Evolutionary conservation across 2,888 invertebrate genomes (phyloP), one percentile per base, ranked within the genome.

Genomic region (Petrolisthes cinctipes): DNA sequence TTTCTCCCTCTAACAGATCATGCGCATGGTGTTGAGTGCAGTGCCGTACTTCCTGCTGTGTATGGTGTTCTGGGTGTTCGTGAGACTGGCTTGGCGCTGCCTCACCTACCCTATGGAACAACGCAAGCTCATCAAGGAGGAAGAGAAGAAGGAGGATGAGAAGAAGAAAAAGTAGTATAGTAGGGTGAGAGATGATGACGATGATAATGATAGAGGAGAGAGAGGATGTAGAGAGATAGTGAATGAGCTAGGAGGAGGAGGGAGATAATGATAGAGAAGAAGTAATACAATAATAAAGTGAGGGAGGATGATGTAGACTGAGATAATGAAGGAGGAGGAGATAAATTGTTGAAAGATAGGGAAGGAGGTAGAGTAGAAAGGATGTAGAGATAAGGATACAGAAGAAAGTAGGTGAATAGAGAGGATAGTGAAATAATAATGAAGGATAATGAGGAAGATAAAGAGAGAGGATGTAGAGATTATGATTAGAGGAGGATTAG

Each of bases 41-140:
- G 88, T 90, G 83, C 90, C 90, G 4, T 90, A 90, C 56, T 85
- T 90, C 81, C 86, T 90, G n/a, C 82, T 90, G 54, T 90, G 90
- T 54, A 82, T 88, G 80, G 88, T 88, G 73, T 90, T 90, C 80
- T 90, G 90, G 90, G 83, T 90, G 53, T 90, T 90, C 86, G 54
- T 90, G 5, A 80, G 88, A 1, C 84, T 90, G 73, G 90, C 90
- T 0, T 90, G 86, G 86, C 82, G 90, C n/a, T 90, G 90, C 56
- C 37, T 90, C 78, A 90, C 86, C 56, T 90, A 85, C 66, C 90
- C 90, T 14, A 56, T 90, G 86, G 90, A 90, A 73, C 83, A 88
- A 56, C 71, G 90, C 37, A 88, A 71, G 20, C 73, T 86, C 20
- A 75, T 88, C 9, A 66, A 61, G 53, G 57, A 88, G 75, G 66